phyloP scores from a whole-genome alignment of 2,888 invertebrate species.

The Eupelmus urozonus region DNA sequence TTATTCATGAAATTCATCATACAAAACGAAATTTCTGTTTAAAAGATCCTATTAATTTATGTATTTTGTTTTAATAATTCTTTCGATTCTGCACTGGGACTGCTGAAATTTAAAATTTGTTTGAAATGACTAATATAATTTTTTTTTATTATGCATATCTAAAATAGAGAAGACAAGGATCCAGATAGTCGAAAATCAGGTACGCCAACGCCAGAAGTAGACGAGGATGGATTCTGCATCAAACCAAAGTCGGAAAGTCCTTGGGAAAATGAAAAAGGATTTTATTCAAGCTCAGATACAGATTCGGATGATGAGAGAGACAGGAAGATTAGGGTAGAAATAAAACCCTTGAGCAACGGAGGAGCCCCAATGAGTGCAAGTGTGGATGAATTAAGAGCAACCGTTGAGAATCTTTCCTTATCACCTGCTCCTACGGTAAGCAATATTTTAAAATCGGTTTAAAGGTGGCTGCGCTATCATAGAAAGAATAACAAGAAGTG shows the following conservation, averaged over 20 bases:
- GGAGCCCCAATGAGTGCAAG: constrained; percentile 95
- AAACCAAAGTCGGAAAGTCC: constrained; percentile 88
- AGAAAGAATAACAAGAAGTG: no score
- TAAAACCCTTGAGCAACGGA: constrained; percentile 95
- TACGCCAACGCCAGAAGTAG: constrained; percentile 87
- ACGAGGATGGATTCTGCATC: constrained; percentile 95
- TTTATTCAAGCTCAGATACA: constrained; percentile 92
- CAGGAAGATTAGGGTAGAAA: constrained; percentile 94
- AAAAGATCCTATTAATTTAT: no score
- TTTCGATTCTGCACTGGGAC: constrained; percentile 38
- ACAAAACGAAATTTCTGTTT: no score
- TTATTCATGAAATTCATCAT: no score
- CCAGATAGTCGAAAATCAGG: constrained; percentile 77
- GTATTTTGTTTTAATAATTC: no score
- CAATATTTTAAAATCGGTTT: no score
- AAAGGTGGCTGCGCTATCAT: no score
- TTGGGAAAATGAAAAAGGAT: constrained; percentile 88
- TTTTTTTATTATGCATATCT: neutral
- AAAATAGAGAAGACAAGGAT: constrained; percentile 85
- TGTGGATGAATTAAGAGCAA: constrained; percentile 94
- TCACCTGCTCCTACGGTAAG: constrained; percentile 86
- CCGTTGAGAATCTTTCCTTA: constrained; percentile 92
- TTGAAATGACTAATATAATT: neutral
- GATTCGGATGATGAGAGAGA: constrained; percentile 93
- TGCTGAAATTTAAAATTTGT: constrained; percentile 24